Conservation (phyloP, 2,113 vertebrate species). For the Aythya baeri region DNA sequence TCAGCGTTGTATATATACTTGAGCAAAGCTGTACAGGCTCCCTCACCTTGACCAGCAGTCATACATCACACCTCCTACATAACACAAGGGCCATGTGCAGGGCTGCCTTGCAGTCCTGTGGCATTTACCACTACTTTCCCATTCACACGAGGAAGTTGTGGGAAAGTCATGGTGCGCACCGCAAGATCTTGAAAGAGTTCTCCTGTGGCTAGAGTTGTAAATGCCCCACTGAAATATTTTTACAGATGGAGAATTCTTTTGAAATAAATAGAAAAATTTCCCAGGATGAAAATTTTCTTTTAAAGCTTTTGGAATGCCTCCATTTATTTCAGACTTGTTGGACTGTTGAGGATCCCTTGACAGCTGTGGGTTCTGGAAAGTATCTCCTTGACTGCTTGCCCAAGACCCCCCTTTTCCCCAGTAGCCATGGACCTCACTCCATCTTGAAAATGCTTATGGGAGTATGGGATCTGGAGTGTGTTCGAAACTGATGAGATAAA, state of each 20-base stretch:
- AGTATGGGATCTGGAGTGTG: constrained; percentile 50
- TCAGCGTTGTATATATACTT: not conserved
- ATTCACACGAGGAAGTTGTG: constrained; percentile 31
- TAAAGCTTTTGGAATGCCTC: constrained; percentile 69
- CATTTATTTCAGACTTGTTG: constrained; percentile 67
- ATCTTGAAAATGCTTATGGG: constrained; percentile 64
- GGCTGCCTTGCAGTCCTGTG: not conserved
- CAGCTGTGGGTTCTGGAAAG: constrained; percentile 72
- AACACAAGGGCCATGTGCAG: not conserved
- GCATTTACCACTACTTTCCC: not conserved
- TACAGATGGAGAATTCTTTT: constrained; percentile 75
- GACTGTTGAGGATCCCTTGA: constrained; percentile 69
- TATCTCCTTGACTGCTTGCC: constrained; percentile 60
- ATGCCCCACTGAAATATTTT: constrained; percentile 70
- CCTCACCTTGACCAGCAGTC: not conserved
- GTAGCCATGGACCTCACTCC: constrained; percentile 67
- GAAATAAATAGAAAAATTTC: constrained; percentile 74
- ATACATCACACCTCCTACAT: not conserved
- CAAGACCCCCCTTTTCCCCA: constrained; percentile 51
- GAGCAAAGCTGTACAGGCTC: not conserved
- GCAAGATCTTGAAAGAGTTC: constrained; percentile 61
- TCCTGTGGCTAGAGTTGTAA: constrained; percentile 55
- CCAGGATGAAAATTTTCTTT: constrained; percentile 70
- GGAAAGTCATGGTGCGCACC: constrained; percentile 1
- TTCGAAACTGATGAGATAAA: constrained; percentile 69